A percentile compares a stretch with the other conserved stretches of the same genome.
phyloP scores from a whole-genome alignment of 2,888 invertebrate species.

The Timandra comae region DNA sequence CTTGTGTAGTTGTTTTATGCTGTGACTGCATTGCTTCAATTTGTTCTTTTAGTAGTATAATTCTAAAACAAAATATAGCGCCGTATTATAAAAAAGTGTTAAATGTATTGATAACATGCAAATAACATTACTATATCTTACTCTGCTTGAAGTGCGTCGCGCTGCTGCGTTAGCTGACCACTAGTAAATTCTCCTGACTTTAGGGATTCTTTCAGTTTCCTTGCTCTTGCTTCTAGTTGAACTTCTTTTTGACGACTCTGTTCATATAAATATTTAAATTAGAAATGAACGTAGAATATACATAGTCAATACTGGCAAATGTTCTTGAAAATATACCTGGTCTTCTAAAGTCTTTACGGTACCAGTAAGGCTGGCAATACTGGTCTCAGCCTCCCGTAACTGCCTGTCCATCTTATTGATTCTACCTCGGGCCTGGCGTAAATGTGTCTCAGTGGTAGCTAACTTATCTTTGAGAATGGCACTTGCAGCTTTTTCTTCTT shows the following conservation, averaged over 20 bases:
- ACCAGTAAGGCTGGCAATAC: constrained; percentile 55
- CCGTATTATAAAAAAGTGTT: no score
- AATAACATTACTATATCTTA: constrained; percentile 24
- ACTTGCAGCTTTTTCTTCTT: constrained; percentile 50
- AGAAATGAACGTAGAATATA: no score
- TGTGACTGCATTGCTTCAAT: constrained; percentile 42
- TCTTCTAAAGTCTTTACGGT: constrained; percentile 64
- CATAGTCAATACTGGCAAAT: no score
- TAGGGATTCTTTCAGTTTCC: constrained; percentile 61
- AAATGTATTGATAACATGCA: not conserved
- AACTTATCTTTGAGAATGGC: constrained; percentile 47
- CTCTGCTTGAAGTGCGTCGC: constrained; percentile 54
- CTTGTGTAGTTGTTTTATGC: constrained; percentile 42
- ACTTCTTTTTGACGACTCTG: constrained; percentile 66
- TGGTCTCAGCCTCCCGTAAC: constrained; percentile 61
- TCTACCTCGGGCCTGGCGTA: constrained; percentile 50
- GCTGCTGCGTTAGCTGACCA: constrained; percentile 52
- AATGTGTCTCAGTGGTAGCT: constrained; percentile 46
- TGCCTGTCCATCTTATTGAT: constrained; percentile 65
- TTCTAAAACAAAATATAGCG: constrained; percentile 29
- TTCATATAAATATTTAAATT: constrained; percentile 4
- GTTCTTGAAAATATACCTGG: constrained; percentile 43
- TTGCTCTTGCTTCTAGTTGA: constrained; percentile 60
- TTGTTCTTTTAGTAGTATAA: constrained; percentile 49
- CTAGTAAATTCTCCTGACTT: constrained; percentile 63